Evolutionary conservation across 2,797 vertebrate genomes (phyloP).

Genomic region (Myotis vivesi): DNA sequence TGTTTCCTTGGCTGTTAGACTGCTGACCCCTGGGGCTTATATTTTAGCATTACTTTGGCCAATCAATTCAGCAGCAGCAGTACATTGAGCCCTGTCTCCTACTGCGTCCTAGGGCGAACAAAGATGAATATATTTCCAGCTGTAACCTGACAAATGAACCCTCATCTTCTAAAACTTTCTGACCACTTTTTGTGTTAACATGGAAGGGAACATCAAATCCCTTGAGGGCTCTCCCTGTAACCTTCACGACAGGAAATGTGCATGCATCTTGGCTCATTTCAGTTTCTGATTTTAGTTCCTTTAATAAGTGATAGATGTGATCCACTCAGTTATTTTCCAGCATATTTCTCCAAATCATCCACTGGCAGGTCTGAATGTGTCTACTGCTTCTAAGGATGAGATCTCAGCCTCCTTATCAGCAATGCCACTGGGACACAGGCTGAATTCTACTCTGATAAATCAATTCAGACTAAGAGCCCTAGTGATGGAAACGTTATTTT

Average conservation of each 20-base stretch:
- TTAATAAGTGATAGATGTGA: slow-evolving; percentile 48
- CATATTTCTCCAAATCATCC: neutral
- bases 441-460: slow-evolving; percentile 54
- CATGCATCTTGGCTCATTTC: neutral
- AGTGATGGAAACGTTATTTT: slow-evolving; percentile 12
- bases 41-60: neutral
- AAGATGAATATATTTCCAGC: slow-evolving; percentile 28
- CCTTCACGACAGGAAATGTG: slow-evolving; percentile 24
- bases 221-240: slow-evolving; percentile 4
- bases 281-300: neutral
- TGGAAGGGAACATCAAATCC: neutral
- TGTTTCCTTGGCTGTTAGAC: neutral
- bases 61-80: neutral
- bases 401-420: slow-evolving; percentile 34
- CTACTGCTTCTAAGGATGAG: slow-evolving; percentile 41
- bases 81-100: neutral
- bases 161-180: slow-evolving; percentile 36
- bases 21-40: neutral
- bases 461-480: neutral
- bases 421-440: slow-evolving; percentile 17
- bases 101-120: neutral
- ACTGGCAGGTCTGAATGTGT: slow-evolving; percentile 39
- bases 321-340: slow-evolving; percentile 37
- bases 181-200: slow-evolving; percentile 11
- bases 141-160: neutral